phyloP scores from a whole-genome alignment of 2,888 invertebrate genomes.

The Eurois occulta region DNA sequence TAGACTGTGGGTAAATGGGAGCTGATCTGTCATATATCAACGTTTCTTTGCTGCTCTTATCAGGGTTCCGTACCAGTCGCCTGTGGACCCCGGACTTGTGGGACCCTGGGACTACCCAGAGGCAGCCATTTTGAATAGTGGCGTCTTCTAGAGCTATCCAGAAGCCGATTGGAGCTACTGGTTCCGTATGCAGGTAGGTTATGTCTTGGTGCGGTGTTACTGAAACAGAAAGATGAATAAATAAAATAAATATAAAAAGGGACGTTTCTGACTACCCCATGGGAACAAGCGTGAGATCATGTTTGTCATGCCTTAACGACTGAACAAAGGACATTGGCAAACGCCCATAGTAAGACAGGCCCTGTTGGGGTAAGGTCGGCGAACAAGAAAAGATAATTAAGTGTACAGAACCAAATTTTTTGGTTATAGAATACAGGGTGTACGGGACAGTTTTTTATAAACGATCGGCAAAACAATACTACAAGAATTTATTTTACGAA shows the following conservation, averaged over 20 bases:
- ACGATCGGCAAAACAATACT: too few species aligned
- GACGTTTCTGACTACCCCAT: not conserved
- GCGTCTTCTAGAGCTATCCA: constrained; percentile 99
- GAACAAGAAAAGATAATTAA: too few species aligned
- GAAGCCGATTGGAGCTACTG: constrained; percentile 95
- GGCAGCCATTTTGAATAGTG: constrained; percentile 97
- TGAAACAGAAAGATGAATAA: constrained; percentile 75
- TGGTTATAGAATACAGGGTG: too few species aligned
- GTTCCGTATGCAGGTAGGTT: constrained; percentile 96
- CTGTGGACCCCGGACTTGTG: constrained; percentile 96
- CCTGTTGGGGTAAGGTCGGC: not conserved
- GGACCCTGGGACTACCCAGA: constrained; percentile 97
- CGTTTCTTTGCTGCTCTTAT: constrained; percentile 90
- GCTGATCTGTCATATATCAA: constrained; percentile 93
- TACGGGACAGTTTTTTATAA: too few species aligned
- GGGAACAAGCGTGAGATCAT: too few species aligned
- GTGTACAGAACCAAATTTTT: too few species aligned
- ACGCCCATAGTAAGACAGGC: not conserved
- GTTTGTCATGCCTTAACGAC: too few species aligned
- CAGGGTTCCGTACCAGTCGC: constrained; percentile 93
- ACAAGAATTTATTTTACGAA: too few species aligned
- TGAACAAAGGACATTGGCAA: too few species aligned
- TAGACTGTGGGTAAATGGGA: constrained; percentile 93
- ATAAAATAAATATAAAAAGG: not conserved
- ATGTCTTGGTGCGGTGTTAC: constrained; percentile 96